A percentile compares a stretch with the other conserved stretches of the same genome.
Conservation (phyloP, 2,113 vertebrate species). For the Murina feae region DNA sequence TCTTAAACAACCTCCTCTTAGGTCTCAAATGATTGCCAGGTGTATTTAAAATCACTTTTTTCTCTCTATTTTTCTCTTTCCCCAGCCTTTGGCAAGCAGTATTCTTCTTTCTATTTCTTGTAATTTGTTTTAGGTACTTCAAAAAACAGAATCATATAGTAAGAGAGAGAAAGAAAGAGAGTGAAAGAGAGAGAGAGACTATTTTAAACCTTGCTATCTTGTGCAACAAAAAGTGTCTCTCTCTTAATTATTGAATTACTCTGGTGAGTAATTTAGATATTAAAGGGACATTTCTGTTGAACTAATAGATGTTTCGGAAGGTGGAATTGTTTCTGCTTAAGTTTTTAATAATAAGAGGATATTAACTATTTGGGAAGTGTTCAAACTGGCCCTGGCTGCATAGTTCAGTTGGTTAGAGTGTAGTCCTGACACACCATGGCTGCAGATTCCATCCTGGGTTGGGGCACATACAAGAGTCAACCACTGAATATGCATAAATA, state of each 20-base stretch:
- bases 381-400: background rate
- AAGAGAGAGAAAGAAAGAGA: too few relatives aligned
- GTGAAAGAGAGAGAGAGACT: background rate
- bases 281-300: background rate
- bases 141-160: background rate
- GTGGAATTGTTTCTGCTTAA: background rate
- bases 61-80: background rate
- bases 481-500: background rate
- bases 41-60: background rate
- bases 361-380: background rate
- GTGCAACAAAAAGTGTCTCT: background rate
- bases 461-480: background rate
- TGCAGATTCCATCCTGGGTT: background rate
- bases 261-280: background rate
- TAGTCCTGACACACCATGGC: background rate
- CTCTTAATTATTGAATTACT: too few relatives aligned
- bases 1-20: background rate
- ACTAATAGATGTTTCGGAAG: background rate
- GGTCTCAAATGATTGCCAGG: background rate
- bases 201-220: background rate
- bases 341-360: background rate
- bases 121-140: background rate
- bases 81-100: background rate
- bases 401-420: background rate
- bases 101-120: background rate